Conservation (phyloP, 1,140 invertebrate genomes). For the Mya arenaria region DNA sequence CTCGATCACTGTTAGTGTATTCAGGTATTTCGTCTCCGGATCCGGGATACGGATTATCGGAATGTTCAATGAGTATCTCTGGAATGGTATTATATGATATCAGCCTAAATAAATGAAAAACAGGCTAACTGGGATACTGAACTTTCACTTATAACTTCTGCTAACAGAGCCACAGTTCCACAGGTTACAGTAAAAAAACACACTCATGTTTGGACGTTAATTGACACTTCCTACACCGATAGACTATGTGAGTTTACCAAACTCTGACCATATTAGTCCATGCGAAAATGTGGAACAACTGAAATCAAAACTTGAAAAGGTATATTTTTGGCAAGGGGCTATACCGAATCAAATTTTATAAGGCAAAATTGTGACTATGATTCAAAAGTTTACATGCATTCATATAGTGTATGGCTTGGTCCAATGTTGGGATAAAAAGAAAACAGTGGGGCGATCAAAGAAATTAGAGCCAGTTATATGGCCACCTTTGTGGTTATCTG, state of each 20-base stretch:
- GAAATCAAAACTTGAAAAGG: not conserved
- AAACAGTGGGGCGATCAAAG: constrained; percentile 1
- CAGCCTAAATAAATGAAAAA: constrained; percentile 31
- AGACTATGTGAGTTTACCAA: not conserved
- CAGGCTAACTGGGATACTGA: constrained; percentile 54
- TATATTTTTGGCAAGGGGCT: not conserved
- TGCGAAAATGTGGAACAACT: constrained; percentile 9
- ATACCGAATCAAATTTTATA: not conserved
- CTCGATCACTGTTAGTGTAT: not conserved
- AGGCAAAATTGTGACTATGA: constrained; percentile 32
- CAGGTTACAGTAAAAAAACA: constrained; percentile 44
- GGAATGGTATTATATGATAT: constrained; percentile 24
- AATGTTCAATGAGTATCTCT: not conserved
- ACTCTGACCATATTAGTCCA: not conserved
- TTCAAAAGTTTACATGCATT: not conserved
- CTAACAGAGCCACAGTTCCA: constrained; percentile 49
- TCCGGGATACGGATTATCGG: not conserved
- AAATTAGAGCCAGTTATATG: constrained; percentile 17
- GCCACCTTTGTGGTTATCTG: too few relatives aligned
- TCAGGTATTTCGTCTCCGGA: not conserved
- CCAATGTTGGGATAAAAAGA: constrained; percentile 6
- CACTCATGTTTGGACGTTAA: constrained; percentile 24
- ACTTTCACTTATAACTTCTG: constrained; percentile 27
- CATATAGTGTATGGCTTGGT: constrained; percentile 4
- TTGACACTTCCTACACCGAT: not conserved